Evolutionary conservation across 2,888 invertebrate species (phyloP).

Genomic region (Caenorhabditis sulstoni): DNA sequence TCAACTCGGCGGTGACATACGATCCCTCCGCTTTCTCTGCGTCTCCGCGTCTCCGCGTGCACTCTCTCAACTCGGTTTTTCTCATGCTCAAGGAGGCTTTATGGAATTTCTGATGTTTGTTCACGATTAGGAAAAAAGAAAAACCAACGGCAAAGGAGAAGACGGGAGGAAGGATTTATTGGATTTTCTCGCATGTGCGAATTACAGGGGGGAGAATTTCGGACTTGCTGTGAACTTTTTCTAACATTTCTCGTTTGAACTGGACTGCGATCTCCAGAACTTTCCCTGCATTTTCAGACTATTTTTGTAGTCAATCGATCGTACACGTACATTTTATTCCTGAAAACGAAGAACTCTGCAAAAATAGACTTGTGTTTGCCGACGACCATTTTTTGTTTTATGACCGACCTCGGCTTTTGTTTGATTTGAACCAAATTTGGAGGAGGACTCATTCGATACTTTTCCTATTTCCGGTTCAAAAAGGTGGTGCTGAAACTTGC

Average conservation of each 20-base stretch:
- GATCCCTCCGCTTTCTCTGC: slow-evolving; percentile 2
- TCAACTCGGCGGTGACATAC: slow-evolving; percentile 7
- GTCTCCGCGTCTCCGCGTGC: background rate
- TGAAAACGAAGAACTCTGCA: slow-evolving; percentile 8
- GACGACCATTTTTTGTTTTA: slow-evolving; percentile 32
- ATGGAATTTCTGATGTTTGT: slow-evolving; percentile 13
- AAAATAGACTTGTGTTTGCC: slow-evolving; percentile 32
- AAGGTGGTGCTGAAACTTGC: background rate
- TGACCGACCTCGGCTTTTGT: slow-evolving; percentile 27
- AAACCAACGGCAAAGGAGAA: too few species aligned
- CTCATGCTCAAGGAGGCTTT: slow-evolving; percentile 31
- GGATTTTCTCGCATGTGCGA: background rate
- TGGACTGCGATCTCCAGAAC: background rate
- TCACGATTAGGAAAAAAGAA: slow-evolving; percentile 15
- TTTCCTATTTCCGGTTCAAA: slow-evolving; percentile 5
- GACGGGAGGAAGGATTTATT: too few species aligned
- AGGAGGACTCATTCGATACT: slow-evolving; percentile 4
- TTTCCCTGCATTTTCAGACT: too few species aligned
- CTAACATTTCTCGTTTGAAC: background rate
- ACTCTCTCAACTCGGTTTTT: background rate
- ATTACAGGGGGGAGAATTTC: too few species aligned
- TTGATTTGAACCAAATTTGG: slow-evolving; percentile 39
- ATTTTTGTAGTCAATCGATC: too few species aligned
- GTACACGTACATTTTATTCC: too few species aligned
- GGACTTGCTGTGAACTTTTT: too few species aligned